Evolutionary conservation across 1,140 invertebrate species (phyloP), one percentile per base, ranked within the genome.

Genomic region (Sitobion miscanthi): DNA sequence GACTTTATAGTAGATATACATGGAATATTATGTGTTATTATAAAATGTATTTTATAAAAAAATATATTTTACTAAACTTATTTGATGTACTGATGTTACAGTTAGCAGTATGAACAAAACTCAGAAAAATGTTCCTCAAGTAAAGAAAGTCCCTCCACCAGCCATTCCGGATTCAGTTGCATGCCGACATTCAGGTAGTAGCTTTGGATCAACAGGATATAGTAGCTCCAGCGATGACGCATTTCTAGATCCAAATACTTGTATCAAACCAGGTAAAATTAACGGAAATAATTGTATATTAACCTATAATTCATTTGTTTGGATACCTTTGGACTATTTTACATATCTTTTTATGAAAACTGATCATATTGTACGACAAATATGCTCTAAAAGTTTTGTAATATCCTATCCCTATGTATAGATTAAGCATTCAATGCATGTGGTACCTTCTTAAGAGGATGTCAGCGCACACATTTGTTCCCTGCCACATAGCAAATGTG

Each of bases 91-190:
- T 77, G 62, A 77, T 86, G 82, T 96, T 96, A 21, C 96, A 97
- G 97, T 97, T 96, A 97, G 97, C 95, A 97, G 97, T 94, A 97
- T 98, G 97, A 97, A 97, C 95, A 97, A 97, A 96, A 97, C 96
- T 94, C 96, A 96, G 94, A 97, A 97, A 96, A 96, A 96, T 95
- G 96, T 97, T 94, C 96, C 97, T 94, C 97, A 97, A 95, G 97
- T 96, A 93, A 98, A 98, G 95, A 97, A 97, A 95, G 97, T 98
- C 94, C 97, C 97, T 82, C 97, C 97, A 91, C 97, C 97, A 9
- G 97, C 97, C 14, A 97, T 98, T 54, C 97, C 97, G 1, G 97
- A 97, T 94, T 96, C 94, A 69, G 93, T 93, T 23, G 94, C 94
- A 8, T 95, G 94, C 94, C 94, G 95, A 86, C 95, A 95, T 94